Conservation (phyloP, 2,888 invertebrate genomes). For the Amorpha juglandis region DNA sequence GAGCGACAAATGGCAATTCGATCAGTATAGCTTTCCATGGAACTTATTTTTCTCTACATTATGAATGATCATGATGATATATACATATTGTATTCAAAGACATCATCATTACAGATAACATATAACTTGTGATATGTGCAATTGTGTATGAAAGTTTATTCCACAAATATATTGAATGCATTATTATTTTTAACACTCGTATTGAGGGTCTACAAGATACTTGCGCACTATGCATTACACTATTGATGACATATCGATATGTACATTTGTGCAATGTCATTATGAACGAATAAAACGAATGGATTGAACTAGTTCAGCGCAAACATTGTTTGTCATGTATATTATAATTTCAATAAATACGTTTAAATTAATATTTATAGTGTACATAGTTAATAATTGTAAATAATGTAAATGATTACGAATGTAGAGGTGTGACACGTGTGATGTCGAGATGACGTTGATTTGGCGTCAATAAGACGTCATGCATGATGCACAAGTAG, state of each 20-base stretch:
- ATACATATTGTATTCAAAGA: too few species aligned
- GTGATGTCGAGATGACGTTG: not conserved
- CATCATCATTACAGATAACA: too few species aligned
- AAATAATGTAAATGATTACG: conserved; percentile 12
- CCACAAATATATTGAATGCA: not conserved
- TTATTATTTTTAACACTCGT: not conserved
- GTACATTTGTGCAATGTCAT: not conserved
- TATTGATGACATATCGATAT: not conserved
- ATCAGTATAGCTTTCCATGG: too few species aligned
- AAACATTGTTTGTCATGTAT: conserved; percentile 1
- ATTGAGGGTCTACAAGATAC: not conserved
- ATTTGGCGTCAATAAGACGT: not conserved
- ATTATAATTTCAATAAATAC: conserved; percentile 6
- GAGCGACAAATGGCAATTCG: too few species aligned
- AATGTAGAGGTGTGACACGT: too few species aligned
- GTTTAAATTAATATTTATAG: conserved; percentile 11
- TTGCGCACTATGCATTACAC: not conserved
- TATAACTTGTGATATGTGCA: not conserved
- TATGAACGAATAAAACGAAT: not conserved
- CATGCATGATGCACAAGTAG: not conserved
- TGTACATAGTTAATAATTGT: conserved; percentile 12
- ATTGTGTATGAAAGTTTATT: not conserved
- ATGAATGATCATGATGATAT: too few species aligned
- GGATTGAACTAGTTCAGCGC: not conserved
- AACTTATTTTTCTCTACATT: not conserved